These are phyloP conservation scores for Pseudorhiza aurosa DNA, from an alignment of 30 jellyfish, hydroid and myxozoan species.

Conservation along the genomic window DNA sequence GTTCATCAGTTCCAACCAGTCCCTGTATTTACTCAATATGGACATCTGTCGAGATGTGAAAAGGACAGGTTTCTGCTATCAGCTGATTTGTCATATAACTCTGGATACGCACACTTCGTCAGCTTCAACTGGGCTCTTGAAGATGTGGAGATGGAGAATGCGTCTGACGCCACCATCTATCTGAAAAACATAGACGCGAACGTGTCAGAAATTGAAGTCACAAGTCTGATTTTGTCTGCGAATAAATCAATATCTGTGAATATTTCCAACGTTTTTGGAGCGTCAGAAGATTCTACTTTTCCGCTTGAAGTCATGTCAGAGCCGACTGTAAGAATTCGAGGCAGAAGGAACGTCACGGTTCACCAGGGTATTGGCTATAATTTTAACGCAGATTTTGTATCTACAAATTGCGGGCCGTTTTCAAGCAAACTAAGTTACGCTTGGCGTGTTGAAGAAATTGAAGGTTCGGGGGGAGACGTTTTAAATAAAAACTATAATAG, in stretches of 20 bases:
- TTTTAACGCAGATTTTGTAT: slow-evolving; percentile 2
- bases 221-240: slow-evolving; percentile 6
- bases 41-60: slow-evolving; percentile 21
- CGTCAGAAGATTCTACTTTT: background rate
- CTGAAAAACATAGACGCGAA: slow-evolving; percentile 4
- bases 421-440: slow-evolving; percentile 3
- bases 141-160: background rate
- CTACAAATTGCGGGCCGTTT: slow-evolving; percentile 37
- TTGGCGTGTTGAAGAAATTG: slow-evolving; percentile 24
- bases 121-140: slow-evolving; percentile 13
- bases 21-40: slow-evolving; percentile 9
- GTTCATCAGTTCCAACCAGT: slow-evolving; percentile 9
- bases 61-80: slow-evolving; percentile 15
- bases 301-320: background rate
- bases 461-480: background rate
- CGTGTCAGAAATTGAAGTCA: slow-evolving; percentile 32
- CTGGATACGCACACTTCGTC: slow-evolving; percentile 30
- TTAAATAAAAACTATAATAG: background rate
- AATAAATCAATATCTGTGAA: slow-evolving; percentile 13
- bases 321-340: slow-evolving; percentile 51
- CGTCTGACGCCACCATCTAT: background rate
- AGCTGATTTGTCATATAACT: slow-evolving; percentile 11
- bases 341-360: background rate
- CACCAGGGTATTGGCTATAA: background rate
- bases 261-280: slow-evolving; percentile 34